phyloP scores from a whole-genome alignment of 30 jellyfish, hydroid and myxozoan genomes.

The Mastigias papua region DNA sequence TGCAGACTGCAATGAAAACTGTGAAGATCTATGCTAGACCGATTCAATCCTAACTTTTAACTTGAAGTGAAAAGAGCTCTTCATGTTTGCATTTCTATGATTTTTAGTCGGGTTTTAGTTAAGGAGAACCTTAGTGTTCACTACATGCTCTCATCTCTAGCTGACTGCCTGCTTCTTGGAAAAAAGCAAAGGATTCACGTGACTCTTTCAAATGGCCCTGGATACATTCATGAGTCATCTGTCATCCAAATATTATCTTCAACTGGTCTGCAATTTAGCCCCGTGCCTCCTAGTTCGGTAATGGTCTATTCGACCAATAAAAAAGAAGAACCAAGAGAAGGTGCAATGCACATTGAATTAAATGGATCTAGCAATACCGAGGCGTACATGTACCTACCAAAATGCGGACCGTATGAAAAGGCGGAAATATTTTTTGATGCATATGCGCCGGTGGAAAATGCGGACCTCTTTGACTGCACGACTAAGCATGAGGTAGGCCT shows the following conservation, averaged over 20 bases:
- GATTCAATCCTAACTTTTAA: no score
- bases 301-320: constrained; percentile 70
- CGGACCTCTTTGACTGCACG: constrained; percentile 46
- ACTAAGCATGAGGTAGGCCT: constrained; percentile 82
- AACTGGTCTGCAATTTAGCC: constrained; percentile 82
- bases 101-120: no score
- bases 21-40: no score
- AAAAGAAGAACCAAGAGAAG: constrained; percentile 79
- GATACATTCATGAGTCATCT: constrained; percentile 75
- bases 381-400: constrained; percentile 78
- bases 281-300: constrained; percentile 75
- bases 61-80: no score
- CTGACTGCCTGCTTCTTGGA: constrained; percentile 83
- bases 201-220: constrained; percentile 92
- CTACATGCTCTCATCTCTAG: constrained; percentile 28
- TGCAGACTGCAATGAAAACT: no score
- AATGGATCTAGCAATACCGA: constrained; percentile 8
- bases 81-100: no score
- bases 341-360: constrained; percentile 67
- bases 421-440: constrained; percentile 81
- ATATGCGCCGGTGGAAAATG: constrained; percentile 77
- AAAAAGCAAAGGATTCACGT: constrained; percentile 86
- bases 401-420: constrained; percentile 83
- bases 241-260: constrained; percentile 72
- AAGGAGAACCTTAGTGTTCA: no score